Percentiles rank a stretch among this genome's conserved stretches.
Evolutionary conservation across 2,888 invertebrate species (phyloP).

Genomic region (Corythucha ciliata): DNA sequence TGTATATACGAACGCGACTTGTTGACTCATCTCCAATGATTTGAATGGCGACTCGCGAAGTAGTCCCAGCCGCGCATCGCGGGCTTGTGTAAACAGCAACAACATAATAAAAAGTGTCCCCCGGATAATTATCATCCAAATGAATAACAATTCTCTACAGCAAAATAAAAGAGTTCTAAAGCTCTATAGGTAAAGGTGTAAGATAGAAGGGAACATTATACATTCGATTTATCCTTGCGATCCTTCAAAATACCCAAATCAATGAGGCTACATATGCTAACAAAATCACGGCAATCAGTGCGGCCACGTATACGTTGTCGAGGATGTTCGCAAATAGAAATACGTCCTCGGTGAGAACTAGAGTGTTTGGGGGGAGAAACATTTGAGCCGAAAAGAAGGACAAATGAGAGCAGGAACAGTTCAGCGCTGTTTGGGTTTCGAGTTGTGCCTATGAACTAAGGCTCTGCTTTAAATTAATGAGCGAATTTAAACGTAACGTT

Average conservation of each 20-base stretch:
- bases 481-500: too few relatives aligned
- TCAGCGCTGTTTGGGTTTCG: too few relatives aligned
- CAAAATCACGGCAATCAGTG: background rate
- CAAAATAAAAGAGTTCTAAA: background rate
- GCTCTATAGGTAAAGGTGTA: too few relatives aligned
- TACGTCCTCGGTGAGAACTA: background rate
- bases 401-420: background rate
- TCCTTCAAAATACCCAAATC: background rate
- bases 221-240: background rate
- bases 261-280: background rate
- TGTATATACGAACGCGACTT: too few relatives aligned
- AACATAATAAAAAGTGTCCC: background rate
- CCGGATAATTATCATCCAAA: background rate
- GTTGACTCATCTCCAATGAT: background rate
- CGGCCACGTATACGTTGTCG: constrained; percentile 2
- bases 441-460: too few relatives aligned
- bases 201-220: too few relatives aligned
- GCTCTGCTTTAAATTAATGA: too few relatives aligned
- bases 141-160: background rate
- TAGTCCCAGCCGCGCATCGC: background rate
- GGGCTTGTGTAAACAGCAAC: background rate
- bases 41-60: background rate
- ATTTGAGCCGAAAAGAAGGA: background rate
- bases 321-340: background rate
- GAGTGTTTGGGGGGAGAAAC: background rate